These are phyloP conservation scores for Enteromius paludinosus DNA, from an alignment of 2,797 vertebrate genomes.

Conservation along the genomic window DNA sequence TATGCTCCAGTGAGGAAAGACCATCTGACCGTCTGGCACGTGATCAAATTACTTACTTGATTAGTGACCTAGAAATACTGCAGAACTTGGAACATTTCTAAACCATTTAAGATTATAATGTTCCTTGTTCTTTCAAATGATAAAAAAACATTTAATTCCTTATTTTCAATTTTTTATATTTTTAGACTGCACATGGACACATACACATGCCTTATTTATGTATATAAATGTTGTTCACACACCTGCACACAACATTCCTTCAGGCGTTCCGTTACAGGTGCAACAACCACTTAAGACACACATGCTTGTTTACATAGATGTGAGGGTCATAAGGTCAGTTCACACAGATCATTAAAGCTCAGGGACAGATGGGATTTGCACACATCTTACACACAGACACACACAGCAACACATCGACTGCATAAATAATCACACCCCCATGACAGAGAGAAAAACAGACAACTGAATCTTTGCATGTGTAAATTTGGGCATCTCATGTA, in stretches of 20 bases:
- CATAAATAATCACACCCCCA: constrained; percentile 39
- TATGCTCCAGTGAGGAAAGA: not conserved
- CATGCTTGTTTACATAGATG: constrained; percentile 59
- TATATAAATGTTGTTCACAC: constrained; percentile 2
- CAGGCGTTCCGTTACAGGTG: constrained; percentile 35
- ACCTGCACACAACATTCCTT: constrained; percentile 16
- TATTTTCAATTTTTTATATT: not conserved
- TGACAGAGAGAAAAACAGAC: not conserved
- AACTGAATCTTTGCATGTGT: not conserved
- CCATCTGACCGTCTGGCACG: not conserved
- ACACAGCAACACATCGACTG: constrained; percentile 16
- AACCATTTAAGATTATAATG: not conserved
- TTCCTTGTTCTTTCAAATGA: not conserved
- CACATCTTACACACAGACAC: constrained; percentile 47
- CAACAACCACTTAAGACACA: constrained; percentile 15
- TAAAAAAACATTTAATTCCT: not conserved
- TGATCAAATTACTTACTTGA: not conserved
- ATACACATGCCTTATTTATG: not conserved
- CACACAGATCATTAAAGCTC: constrained; percentile 67
- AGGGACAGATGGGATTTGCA: constrained; percentile 71
- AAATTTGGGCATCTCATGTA: constrained; percentile 4
- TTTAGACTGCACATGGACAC: constrained; percentile 9
- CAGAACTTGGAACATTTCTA: not conserved
- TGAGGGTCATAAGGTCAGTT: constrained; percentile 66
- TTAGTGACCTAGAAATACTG: not conserved